Percentiles rank a stretch among this genome's conserved stretches.
phyloP scores from a whole-genome alignment of 2,888 invertebrate genomes.

The Dinocampus coccinellae region DNA sequence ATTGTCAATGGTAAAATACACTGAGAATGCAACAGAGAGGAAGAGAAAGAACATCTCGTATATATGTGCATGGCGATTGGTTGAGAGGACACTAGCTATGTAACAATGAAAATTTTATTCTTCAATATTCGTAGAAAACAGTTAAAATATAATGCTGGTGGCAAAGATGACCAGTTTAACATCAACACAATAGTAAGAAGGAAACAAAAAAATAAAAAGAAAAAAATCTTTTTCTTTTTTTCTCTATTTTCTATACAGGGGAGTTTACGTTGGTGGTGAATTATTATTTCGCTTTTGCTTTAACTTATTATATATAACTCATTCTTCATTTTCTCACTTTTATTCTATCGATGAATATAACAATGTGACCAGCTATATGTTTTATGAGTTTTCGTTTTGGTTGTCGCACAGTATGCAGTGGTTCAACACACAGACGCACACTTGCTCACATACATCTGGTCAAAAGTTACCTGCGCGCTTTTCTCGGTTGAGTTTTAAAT shows the following conservation, averaged over 20 bases:
- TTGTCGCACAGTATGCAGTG: background rate
- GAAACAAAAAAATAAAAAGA: too few species aligned
- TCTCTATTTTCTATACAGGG: too few species aligned
- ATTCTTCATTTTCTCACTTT: background rate
- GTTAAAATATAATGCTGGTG: slow-evolving; percentile 7
- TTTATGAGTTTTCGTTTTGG: slow-evolving; percentile 52
- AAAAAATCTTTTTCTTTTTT: background rate
- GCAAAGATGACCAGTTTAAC: slow-evolving; percentile 21
- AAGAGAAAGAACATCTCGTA: background rate
- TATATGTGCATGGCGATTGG: background rate
- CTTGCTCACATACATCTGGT: slow-evolving; percentile 19
- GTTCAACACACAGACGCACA: too few species aligned
- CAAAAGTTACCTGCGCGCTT: slow-evolving; percentile 23
- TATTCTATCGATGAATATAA: slow-evolving; percentile 50
- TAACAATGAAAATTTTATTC: slow-evolving; percentile 18
- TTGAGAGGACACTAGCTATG: slow-evolving; percentile 9
- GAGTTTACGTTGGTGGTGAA: background rate
- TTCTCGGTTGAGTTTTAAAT: background rate
- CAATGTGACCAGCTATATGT: slow-evolving; percentile 61
- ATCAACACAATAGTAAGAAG: slow-evolving; percentile 19
- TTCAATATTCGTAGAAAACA: slow-evolving; percentile 14
- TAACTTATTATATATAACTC: background rate
- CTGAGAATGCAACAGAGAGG: background rate
- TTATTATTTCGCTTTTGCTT: background rate
- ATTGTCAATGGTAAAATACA: background rate